Evolutionary conservation across 2,797 vertebrate genomes (phyloP).

Genomic region (Bradypodion ventrale): DNA sequence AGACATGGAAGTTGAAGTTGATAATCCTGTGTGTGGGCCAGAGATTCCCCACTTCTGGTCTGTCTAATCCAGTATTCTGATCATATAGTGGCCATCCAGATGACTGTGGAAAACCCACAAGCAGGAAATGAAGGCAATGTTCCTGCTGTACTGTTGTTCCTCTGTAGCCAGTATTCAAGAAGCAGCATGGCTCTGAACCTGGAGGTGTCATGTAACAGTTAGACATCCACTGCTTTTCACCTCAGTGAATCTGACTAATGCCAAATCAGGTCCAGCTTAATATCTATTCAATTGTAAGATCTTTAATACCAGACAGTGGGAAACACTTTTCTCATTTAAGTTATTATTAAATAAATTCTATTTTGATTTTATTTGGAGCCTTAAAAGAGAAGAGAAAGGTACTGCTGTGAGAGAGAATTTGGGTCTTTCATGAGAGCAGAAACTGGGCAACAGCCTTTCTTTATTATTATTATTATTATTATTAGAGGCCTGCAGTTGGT

Average conservation of each 20-base stretch:
- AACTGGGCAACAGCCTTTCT: neutral
- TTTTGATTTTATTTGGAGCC: neutral
- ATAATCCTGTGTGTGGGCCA: too few species aligned
- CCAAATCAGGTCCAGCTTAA: neutral
- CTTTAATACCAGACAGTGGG: neutral
- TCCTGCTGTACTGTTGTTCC: neutral
- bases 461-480: too few species aligned
- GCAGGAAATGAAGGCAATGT: neutral
- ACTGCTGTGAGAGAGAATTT: neutral
- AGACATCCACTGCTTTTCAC: neutral
- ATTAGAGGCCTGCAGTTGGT: constrained; percentile 50
- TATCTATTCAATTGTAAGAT: neutral
- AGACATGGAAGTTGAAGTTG: neutral
- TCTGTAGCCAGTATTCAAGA: neutral
- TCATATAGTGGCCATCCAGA: neutral
- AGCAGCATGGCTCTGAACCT: neutral
- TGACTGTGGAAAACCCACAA: neutral
- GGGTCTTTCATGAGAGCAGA: constrained; percentile 19
- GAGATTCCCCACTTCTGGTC: neutral
- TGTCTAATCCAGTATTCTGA: neutral
- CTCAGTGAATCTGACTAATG: neutral
- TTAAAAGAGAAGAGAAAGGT: neutral
- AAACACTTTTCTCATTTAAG: neutral
- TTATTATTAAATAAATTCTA: neutral
- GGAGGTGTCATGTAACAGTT: neutral